phyloP scores from a whole-genome alignment of 1,140 invertebrate genomes.

The Drosophila malerkotliana region DNA sequence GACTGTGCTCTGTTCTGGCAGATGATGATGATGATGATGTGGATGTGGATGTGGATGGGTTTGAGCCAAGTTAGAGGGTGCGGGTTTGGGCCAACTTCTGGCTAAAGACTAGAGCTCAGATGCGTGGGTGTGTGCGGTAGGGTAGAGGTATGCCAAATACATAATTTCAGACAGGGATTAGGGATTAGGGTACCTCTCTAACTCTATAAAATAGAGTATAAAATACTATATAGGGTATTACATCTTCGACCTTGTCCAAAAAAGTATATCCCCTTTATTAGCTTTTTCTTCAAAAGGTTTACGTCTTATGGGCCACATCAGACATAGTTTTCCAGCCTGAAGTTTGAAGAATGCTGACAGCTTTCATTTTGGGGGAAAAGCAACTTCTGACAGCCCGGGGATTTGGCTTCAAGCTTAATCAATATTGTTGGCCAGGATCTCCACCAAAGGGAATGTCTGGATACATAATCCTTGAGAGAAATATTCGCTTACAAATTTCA shows the following conservation, averaged over 20 bases:
- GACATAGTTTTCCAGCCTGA: constrained; percentile 27
- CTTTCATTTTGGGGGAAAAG: constrained; percentile 11
- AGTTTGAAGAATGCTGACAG: constrained; percentile 49
- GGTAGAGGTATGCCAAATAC: neutral
- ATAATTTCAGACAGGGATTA: neutral
- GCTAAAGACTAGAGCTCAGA: neutral
- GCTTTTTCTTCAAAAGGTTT: constrained; percentile 13
- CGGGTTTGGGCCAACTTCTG: neutral
- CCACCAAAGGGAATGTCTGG: constrained; percentile 14
- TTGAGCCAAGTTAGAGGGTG: neutral
- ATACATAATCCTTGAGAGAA: too few relatives aligned
- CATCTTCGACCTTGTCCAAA: too few relatives aligned
- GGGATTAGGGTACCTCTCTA: too few relatives aligned
- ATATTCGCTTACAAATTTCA: too few relatives aligned
- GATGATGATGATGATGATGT: constrained; percentile 20
- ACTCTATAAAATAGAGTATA: too few relatives aligned
- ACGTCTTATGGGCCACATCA: constrained; percentile 23
- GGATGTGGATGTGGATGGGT: constrained; percentile 4
- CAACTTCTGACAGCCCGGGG: constrained; percentile 12
- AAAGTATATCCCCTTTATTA: neutral
- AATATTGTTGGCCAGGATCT: constrained; percentile 7
- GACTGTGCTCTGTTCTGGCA: constrained; percentile 16
- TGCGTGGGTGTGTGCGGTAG: neutral
- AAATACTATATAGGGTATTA: too few relatives aligned
- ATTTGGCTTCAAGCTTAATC: constrained; percentile 15